These are phyloP conservation scores for Tachystola acroxantha DNA, from an alignment of 2,888 invertebrate species.

Conservation along the genomic window DNA sequence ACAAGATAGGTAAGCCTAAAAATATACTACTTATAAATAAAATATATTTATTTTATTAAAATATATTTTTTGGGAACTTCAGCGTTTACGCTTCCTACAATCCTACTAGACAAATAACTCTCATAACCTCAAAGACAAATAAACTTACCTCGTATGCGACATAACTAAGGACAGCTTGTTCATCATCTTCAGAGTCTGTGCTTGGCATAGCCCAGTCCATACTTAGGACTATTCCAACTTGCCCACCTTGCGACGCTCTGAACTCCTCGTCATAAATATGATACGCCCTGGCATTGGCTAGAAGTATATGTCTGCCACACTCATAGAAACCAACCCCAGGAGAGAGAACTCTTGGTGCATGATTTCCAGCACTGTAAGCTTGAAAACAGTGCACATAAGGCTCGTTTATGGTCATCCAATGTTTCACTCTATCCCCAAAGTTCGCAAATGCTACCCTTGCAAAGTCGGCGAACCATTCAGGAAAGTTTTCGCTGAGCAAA, in stretches of 20 bases:
- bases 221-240: constrained; percentile 57
- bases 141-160: constrained; percentile 28
- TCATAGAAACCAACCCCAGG: constrained; percentile 59
- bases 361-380: constrained; percentile 47
- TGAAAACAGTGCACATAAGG: constrained; percentile 41
- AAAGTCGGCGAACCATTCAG: constrained; percentile 58
- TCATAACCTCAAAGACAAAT: neutral
- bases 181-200: constrained; percentile 16
- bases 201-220: constrained; percentile 19
- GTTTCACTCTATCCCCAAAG: constrained; percentile 63
- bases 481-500: constrained; percentile 48
- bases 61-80: no score
- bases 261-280: constrained; percentile 44
- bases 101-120: no score
- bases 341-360: constrained; percentile 38
- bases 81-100: no score
- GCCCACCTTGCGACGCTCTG: constrained; percentile 44
- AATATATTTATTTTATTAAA: no score
- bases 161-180: constrained; percentile 14
- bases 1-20: no score
- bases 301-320: constrained; percentile 57
- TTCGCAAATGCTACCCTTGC: constrained; percentile 46
- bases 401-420: constrained; percentile 79
- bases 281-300: constrained; percentile 72
- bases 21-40: no score